phyloP scores from a whole-genome alignment of 2,888 invertebrate species.

The Amphipyra tragopoginis region DNA sequence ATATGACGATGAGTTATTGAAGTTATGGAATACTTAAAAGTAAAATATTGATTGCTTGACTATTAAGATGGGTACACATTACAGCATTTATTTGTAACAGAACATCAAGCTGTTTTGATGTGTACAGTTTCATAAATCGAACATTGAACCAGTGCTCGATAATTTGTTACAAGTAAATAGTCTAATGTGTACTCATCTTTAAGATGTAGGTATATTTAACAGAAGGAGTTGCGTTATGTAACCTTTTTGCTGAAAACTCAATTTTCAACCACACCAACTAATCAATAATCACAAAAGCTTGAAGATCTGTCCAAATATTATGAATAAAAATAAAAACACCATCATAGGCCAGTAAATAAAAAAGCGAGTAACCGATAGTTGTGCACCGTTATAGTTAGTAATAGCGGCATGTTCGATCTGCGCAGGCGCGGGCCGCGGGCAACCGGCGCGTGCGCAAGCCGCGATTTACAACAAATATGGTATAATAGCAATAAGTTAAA shows the following conservation, averaged over 20 bases:
- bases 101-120: no score
- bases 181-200: no score
- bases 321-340: constrained; percentile 39
- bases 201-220: no score
- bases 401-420: constrained; percentile 45
- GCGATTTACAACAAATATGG: constrained; percentile 56
- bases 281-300: constrained; percentile 22
- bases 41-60: no score
- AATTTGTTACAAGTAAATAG: no score
- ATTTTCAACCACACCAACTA: constrained; percentile 28
- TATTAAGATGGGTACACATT: no score
- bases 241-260: constrained; percentile 9
- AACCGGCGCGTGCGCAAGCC: constrained; percentile 56
- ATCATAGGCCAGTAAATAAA: constrained; percentile 34
- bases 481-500: constrained; percentile 56
- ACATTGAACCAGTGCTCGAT: no score
- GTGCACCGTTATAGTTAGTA: constrained; percentile 54
- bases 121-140: no score
- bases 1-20: no score
- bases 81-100: no score
- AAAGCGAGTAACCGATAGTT: constrained; percentile 40
- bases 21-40: no score
- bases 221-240: constrained; percentile 5
- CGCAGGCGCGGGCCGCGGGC: constrained; percentile 54
- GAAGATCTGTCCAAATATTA: constrained; percentile 40